Evolutionary conservation across 1,140 invertebrate genomes (phyloP), one percentile per base, ranked within the genome.

Genomic region (Drosophila carrolli): DNA sequence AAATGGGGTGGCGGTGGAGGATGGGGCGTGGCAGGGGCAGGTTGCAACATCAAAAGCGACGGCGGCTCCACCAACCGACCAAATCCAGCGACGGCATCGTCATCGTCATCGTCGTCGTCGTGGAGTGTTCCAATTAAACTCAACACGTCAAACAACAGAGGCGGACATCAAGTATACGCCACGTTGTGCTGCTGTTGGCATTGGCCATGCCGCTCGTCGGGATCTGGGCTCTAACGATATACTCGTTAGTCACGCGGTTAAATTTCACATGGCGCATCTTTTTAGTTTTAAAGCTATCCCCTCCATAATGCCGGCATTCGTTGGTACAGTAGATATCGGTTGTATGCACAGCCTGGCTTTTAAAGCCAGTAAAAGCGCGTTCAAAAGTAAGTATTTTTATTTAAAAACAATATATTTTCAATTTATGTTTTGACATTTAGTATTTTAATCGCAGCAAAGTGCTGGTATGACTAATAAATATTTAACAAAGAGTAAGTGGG

Each of bases 71-170:
- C 23, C 50, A 53, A 58, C 54, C 29, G 23, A 68, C 46, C 60
- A 27, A 66, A 63, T 47, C 53, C 51, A 55, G 59, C 59, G 48
- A 55, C 74, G 44, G 48, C 75, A 56, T 61, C 43, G 53, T 47
- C 56, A 56, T 61, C 43, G 53, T 47, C 56, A 40, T 78, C 53
- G 46, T 43, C 41, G 16, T 35, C 65, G 48, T 70, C 81, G 82
- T 67, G 59, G 82, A 86, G 83, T 86, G 83, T 78, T 88, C 82
- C 83, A 86, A 86, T 86, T 86, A 86, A 86, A 86, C 82, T 86
- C 82, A 79, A 86, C 82, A 82, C 82, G 82, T 88, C 82, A 86
- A 88, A 82, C 83, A 86, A 88, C 82, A 86, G 65, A 55, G 51
- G 65, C 61, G 60, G 75, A 78, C 78, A 63, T 86, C 82, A 86